These are phyloP conservation scores for Excalfactoria chinensis DNA, from an alignment of 2,113 vertebrate genomes.

Conservation along the genomic window DNA sequence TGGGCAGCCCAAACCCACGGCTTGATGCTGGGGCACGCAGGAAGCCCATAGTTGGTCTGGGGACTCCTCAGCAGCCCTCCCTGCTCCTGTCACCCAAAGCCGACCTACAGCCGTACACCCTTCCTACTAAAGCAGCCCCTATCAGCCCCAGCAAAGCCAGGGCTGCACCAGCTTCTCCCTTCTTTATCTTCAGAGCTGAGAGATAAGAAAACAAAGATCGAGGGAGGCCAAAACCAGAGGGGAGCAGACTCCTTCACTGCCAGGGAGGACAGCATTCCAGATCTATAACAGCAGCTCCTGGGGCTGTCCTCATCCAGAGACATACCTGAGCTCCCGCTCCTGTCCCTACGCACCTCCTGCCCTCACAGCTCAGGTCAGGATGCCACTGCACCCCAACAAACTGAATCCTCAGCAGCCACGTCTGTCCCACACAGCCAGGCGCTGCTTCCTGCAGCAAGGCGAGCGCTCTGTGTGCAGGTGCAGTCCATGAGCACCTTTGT, in stretches of 20 bases:
- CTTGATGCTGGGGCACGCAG: not conserved
- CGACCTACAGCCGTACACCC: not conserved
- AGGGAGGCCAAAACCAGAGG: not conserved
- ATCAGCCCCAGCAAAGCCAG: not conserved
- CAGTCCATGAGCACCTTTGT: not conserved
- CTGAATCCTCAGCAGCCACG: not conserved
- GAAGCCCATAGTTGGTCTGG: not conserved
- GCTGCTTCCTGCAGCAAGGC: not conserved
- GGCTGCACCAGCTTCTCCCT: not conserved
- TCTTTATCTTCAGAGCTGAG: not conserved
- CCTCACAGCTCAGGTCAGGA: not conserved
- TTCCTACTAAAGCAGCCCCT: not conserved
- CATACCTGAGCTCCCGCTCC: not conserved
- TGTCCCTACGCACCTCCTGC: not conserved
- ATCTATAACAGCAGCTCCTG: not conserved
- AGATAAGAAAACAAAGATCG: not conserved
- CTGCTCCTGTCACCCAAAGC: rapidly evolving
- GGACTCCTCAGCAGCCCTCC: not conserved
- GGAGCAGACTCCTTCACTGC: not conserved
- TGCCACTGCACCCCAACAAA: not conserved
- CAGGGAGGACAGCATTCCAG: not conserved
- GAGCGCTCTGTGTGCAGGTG: not conserved
- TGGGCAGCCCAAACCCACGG: not conserved
- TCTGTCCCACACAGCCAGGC: not conserved
- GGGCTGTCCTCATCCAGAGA: not conserved